Evolutionary conservation across 1,140 invertebrate species (phyloP), one percentile per base, ranked within the genome.

Genomic region (Druon quercuslanigerum): DNA sequence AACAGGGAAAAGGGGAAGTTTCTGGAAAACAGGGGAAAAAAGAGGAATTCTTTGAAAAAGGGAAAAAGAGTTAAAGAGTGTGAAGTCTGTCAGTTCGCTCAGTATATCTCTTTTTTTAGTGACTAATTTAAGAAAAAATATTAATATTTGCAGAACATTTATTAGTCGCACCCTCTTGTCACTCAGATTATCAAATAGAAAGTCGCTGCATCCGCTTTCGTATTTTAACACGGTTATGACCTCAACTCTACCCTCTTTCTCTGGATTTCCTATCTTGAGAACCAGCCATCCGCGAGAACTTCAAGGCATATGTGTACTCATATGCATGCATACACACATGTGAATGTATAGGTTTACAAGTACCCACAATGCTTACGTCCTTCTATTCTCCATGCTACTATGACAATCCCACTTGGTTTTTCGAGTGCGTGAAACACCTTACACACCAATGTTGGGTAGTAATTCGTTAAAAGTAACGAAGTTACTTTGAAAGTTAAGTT

Each of bases 161-260:
- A 46, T 46, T 46, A 66, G 40, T 66, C 4, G 25, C 60, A 46
- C 60, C 60, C 14, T 66, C 40, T 66, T 40, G 60, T 46, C 33
- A 33, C 13, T 40, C 4, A 40, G 72, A 76, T 73, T 75, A 83
- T 83, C 79, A 79, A 81, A 76, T 83, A 81, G 82, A 83, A 83
- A 83, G 78, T 79, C 70, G 75, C 72, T 75, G 70, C 74, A 81
- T 83, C 82, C 82, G 82, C 82, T 83, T 82, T 83, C 82, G 75
- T 81, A 80, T 80, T 78, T 79, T 83, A 83, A 83, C 79, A 82
- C 82, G 78, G 82, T 82, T 79, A 81, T 76, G 74, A 80, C 79
- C 76, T 82, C 77, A 74, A 79, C 76, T 76, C 73, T 77, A 79
- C 78, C 80, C 81, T 80, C 78, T 78, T 79, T 79, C 79, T 83